These are phyloP conservation scores for Branchinecta sandiegonensis DNA, from an alignment of 2,888 invertebrate species.

Conservation along the genomic window DNA sequence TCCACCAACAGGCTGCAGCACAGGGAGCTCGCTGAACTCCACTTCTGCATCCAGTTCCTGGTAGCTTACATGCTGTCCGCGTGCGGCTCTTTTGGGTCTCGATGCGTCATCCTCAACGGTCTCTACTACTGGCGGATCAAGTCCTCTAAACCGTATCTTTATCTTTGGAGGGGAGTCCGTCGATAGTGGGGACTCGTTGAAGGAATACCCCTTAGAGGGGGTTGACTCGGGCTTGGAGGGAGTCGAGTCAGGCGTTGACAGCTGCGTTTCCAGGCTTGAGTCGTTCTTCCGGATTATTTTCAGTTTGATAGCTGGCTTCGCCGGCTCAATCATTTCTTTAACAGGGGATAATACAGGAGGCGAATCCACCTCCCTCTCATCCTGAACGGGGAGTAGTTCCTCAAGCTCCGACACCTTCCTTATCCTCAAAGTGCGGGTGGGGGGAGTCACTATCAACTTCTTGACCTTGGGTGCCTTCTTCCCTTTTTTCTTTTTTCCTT, in stretches of 20 bases:
- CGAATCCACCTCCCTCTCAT: conserved; percentile 12
- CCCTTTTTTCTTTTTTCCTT: conserved; percentile 13
- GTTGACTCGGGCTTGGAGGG: conserved; percentile 6
- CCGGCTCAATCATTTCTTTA: conserved; percentile 31
- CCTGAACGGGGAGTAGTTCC: conserved; percentile 24
- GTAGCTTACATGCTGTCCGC: conserved; percentile 1
- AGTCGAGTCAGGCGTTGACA: background rate
- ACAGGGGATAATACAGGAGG: conserved; percentile 14
- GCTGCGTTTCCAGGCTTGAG: background rate
- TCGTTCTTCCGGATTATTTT: background rate
- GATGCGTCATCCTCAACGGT: background rate
- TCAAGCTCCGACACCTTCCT: conserved; percentile 24
- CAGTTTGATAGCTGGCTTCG: conserved; percentile 29
- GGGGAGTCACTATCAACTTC: conserved; percentile 3
- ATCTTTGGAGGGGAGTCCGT: background rate
- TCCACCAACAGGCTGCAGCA: background rate
- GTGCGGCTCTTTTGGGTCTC: conserved; percentile 1
- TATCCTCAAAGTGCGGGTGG: background rate
- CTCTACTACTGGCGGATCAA: background rate
- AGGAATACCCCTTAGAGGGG: background rate
- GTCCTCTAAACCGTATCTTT: conserved; percentile 2
- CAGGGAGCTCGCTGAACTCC: background rate
- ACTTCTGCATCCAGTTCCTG: background rate
- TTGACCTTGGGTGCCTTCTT: background rate
- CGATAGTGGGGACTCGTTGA: background rate